These are phyloP conservation scores for Chionis minor DNA, from an alignment of 2,113 vertebrate genomes.

Conservation along the genomic window DNA sequence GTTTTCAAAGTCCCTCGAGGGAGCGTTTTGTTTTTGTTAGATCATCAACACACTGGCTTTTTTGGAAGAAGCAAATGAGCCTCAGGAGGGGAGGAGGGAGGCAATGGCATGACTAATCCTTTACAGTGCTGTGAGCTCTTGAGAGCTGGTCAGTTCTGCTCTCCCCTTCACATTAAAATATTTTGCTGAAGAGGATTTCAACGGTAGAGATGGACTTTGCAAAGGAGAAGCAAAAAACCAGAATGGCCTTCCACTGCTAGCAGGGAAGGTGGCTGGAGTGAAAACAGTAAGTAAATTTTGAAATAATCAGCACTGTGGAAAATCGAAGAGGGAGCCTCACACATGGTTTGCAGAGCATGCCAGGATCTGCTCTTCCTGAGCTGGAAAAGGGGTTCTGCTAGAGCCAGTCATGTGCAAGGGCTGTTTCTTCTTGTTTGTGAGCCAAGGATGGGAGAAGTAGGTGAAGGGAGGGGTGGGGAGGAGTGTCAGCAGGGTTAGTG, in stretches of 20 bases:
- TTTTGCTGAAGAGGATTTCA: neutral
- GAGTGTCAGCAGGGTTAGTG: constrained; percentile 83
- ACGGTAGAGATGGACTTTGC: neutral
- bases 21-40: neutral
- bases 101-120: neutral
- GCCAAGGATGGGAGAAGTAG: constrained; percentile 61
- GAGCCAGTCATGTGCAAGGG: constrained; percentile 48
- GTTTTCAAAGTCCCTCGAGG: neutral
- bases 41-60: neutral
- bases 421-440: constrained; percentile 61
- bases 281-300: neutral
- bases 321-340: neutral
- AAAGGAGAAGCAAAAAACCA: neutral
- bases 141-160: neutral
- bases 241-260: neutral
- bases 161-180: neutral
- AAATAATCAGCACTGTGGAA: neutral
- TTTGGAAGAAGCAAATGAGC: neutral
- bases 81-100: neutral
- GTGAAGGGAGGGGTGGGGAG: constrained; percentile 58
- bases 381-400: constrained; percentile 80
- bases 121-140: neutral
- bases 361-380: constrained; percentile 47
- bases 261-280: neutral
- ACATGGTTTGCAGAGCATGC: neutral